Percentiles rank a stretch among this genome's conserved stretches.
phyloP scores from a whole-genome alignment of 1,140 invertebrate genomes.

The Drosophila tristis region DNA sequence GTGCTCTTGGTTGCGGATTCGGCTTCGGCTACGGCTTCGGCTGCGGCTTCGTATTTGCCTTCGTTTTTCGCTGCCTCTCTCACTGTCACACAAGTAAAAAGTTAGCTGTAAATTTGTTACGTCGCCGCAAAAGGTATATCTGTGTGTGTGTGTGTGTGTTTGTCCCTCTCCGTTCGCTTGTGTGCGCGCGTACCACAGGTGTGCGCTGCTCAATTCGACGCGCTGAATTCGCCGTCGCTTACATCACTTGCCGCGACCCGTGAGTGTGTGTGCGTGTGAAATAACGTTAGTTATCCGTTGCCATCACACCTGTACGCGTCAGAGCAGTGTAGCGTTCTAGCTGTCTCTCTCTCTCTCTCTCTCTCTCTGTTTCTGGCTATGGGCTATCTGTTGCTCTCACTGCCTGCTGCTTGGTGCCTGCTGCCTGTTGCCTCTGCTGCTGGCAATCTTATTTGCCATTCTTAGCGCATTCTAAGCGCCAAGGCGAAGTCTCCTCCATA shows the following conservation, averaged over 20 bases:
- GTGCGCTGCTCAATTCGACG: conserved; percentile 41
- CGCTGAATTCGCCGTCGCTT: conserved; percentile 74
- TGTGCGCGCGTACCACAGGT: conserved; percentile 58
- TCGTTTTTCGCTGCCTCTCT: conserved; percentile 25
- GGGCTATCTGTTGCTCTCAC: conserved; percentile 4
- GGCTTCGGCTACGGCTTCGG: conserved; percentile 17
- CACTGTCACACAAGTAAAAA: conserved; percentile 67
- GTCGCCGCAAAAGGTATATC: conserved; percentile 45
- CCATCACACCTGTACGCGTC: conserved; percentile 42
- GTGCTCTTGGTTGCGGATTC: conserved; percentile 14
- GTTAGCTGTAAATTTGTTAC: conserved; percentile 84
- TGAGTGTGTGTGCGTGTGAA: conserved; percentile 60
- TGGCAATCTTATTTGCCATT: conserved; percentile 77
- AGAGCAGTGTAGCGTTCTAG: conserved; percentile 15
- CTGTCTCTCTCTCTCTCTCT: conserved; percentile 2
- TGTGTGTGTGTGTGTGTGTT: neutral
- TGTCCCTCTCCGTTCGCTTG: neutral
- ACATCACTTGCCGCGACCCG: conserved; percentile 64
- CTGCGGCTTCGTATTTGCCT: conserved; percentile 5
- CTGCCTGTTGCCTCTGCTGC: conserved; percentile 1
- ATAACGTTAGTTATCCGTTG: conserved; percentile 80
- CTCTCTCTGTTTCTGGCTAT: conserved; percentile 5
- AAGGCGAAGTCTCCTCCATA: conserved; percentile 14
- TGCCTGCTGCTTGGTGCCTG: neutral
- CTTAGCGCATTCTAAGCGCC: conserved; percentile 78